Base-by-base conservation (phyloP, 2,888 invertebrate genomes). In the Chironomus riparius region DNA sequence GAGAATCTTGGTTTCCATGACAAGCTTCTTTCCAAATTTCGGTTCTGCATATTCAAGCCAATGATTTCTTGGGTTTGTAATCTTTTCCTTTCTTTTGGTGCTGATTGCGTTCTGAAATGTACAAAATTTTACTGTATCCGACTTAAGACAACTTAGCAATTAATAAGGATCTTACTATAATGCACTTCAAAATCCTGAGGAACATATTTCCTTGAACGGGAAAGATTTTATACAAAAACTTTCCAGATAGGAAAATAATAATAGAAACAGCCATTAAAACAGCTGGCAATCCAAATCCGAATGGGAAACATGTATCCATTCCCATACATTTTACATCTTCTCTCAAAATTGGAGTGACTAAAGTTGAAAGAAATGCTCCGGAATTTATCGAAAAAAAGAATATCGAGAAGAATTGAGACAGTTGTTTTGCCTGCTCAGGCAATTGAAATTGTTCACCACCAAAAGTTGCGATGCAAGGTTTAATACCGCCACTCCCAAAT, bases 301-400 rank as follows among this genome's bases (percentile, higher is more conserved):
- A 82, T 0, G 92, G 92, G 83, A 89, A 97, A 81, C 93, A 97
- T 78, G 89, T 90, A 77, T 86, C 88, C 50, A 50, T 50, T 50
- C 6, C 15, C 15, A 93, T 93, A 81, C 95, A 95, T 61, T 88
- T 85, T 0, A 93, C 88, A 80, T 92, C 90, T 68, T 89, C 90
- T 80, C 97, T 88, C 10, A 98, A 84, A 71, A 95, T 87, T 0
- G 98, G 98, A 0, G 97, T 96, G 0, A 97, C 80, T 78, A 93
- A 89, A 0, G 94, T 95, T 0, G 96, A 95, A 72, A 97, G 87
- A 75, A 95, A 87, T 78, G 95, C 94, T 6, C 97, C 97, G 0
- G 91, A 89, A 83, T 97, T 98, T 81, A 98, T 97, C 68, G 95
- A 86, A 81, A 97, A 95, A 85, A 98, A 98, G 83, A 97, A 98